phyloP scores from a whole-genome alignment of 2,113 vertebrate species.

The Psittacara wagleri region DNA sequence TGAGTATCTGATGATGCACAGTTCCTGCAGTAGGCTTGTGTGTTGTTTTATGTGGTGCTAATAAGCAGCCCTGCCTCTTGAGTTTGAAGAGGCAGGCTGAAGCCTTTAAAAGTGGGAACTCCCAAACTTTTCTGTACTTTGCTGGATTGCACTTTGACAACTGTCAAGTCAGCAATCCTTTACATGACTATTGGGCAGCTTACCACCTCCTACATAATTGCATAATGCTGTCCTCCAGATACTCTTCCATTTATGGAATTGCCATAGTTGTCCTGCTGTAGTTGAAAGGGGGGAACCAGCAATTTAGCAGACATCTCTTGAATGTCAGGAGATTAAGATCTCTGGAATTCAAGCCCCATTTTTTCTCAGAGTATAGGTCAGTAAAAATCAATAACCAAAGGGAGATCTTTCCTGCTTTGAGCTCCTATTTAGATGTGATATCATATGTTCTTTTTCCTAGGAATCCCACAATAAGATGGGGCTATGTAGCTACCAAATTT shows the following conservation, averaged over 20 bases:
- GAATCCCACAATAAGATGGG: conserved; percentile 87
- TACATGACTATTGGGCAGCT: accelerated
- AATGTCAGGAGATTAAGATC: neutral
- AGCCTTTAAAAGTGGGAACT: neutral
- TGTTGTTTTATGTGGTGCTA: neutral
- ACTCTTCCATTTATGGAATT: neutral
- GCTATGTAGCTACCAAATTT: conserved; percentile 91
- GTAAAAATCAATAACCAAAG: neutral
- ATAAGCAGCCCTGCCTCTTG: neutral
- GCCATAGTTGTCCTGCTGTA: neutral
- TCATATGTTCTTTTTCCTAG: conserved; percentile 64
- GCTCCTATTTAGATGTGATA: neutral
- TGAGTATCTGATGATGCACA: neutral
- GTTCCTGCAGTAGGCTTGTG: neutral
- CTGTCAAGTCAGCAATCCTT: neutral
- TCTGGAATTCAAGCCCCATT: neutral
- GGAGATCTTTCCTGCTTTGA: neutral
- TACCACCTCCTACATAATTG: accelerated
- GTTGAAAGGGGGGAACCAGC: neutral
- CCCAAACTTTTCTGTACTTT: neutral
- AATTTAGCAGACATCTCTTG: neutral
- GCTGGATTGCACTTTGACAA: neutral
- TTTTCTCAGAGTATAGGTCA: neutral
- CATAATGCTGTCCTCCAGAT: neutral
- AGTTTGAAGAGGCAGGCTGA: neutral